Base-by-base conservation (phyloP, 2,113 vertebrate species). In the Corapipo altera region DNA sequence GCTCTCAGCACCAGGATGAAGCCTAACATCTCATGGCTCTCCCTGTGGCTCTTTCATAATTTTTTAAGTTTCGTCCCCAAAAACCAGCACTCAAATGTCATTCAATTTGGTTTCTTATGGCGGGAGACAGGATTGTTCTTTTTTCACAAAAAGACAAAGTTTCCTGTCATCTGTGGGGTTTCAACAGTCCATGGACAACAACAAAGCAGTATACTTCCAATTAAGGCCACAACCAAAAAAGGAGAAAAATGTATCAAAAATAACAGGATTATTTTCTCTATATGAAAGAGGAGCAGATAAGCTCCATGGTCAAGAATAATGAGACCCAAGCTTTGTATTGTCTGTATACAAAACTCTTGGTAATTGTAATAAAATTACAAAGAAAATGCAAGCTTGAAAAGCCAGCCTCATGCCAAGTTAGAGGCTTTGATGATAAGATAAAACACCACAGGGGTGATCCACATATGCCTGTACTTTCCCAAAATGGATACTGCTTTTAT, bases 401-500 rank as follows among this genome's bases (percentile, higher is more conserved):
- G 83, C 43, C 83, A 86, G 69, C 32, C 43, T 92, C 94, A 91
- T 74, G 76, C 86, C 76, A 97, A 89, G 88, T 77, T 84, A 70
- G 79, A 91, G 71, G 76, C 94, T 95, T 95, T 96, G 92, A 97
- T 92, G 59, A n/a, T 66, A 89, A 94, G 75, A 94, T 92, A 89
- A 95, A 94, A 91, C 83, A 91, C 92, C 86, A 87, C 83, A 93
- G 91, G 91, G 72, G 61, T 91, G 86, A 93, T 91, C 30, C 88
- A 91, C 69, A 74, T 74, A 91, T 22, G 33, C 27, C 73, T 75
- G 59, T 81, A 90, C 48, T 88, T 93, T 91, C 27, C 57, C 55
- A 59, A 77, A 95, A 95, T 35, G 69, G 73, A 35, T 64, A 74
- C 48, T 59, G 74, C 91, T 95, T 93, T 92, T 72, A 93, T 67